Base-by-base conservation (phyloP, 2,797 vertebrate genomes). In the Ammospiza maritima region DNA sequence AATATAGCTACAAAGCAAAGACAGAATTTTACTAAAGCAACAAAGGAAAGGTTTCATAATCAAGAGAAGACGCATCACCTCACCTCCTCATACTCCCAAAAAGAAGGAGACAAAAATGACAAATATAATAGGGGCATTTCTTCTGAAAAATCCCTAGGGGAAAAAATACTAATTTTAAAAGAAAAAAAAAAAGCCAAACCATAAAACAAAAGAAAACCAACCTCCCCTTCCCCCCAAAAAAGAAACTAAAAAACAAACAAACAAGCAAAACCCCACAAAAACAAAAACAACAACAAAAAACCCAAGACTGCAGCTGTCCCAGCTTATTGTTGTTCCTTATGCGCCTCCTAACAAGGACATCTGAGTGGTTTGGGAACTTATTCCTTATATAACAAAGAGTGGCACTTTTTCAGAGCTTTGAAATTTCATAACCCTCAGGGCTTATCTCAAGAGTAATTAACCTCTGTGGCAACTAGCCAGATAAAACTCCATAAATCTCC, bases 1-100 rank as follows among this genome's bases (percentile, higher is more conserved):
- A 95, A 95, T 89, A 95, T 88, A 97, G 72, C 18, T 91, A 73
- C 21, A 96, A 95, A 97, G 93, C 83, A 95, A 97, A 95, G 56
- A 71, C 20, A 64, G 47, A 83, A 90, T 93, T 91, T 86, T 80
- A 61, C 30, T 74, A 89, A 90, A 85, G 48, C 7, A 89, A 87
- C 34, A 94, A 95, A 95, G 89, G 47, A 91, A 88, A 40, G 44
- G 56, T 61, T 96, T 91, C 32, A 15, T 61, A 91, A 84, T 16
- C 14, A 44, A 54, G 23, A 77, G n/a, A 87, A 64, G 30, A 76
- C 4, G 10, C 20, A 57, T 0, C 22, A 83, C 16, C 44, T 44
- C n/a, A 77, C 30, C 16, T 58, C 32, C 20, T 85, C 11, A 51
- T n/a, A 26, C 48, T 89, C 32, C 30, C 9, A 15, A 65, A 84